Evolutionary conservation across 2,888 invertebrate species (phyloP), one percentile per base, ranked within the genome.

Genomic region (Labia minor): DNA sequence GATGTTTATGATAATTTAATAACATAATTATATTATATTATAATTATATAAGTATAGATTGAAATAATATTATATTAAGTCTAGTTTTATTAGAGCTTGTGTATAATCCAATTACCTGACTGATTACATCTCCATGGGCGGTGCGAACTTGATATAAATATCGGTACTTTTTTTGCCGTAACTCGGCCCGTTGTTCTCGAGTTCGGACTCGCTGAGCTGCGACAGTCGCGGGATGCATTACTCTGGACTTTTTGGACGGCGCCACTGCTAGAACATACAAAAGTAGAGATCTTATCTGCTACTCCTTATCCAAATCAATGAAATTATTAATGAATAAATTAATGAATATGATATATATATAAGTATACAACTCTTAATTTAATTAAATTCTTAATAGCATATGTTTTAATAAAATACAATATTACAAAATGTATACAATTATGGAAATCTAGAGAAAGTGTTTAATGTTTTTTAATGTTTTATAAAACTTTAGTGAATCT

Each of bases 111-210:
- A 49, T 72, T 75, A 88, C 92, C 86, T 92, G 92, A 71, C 91
- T 90, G 72, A 93, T 91, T 70, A 93, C 91, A 78, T 93, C 93
- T 14, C 93, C 93, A 73, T 92, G 90, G 21, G 90, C 89, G 8
- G 92, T 89, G 72, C 93, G 85, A 67, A 92, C 90, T 80, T 93
- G 92, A 80, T 93, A 93, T 71, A 93, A 88, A 74, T 96, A 95
- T 72, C 91, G 87, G 78, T 95, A 95, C 74, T 92, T 92, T 78
- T 93, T 92, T 1, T 95, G 94, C 0, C 93, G 81, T 72, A 90
- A 86, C 73, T 92, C 89, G 70, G 90, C 90, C 66, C 88, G 82
- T 68, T 88, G 88, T 74, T 90, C 88, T 68, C 89, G 83, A 0
- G 87, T 88, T 70, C 89, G 78, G 33, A 81, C 77, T 69, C 81